Percentiles rank a stretch among this genome's conserved stretches.
phyloP scores from a whole-genome alignment of 2,797 vertebrate genomes.

The Cuculus canorus region DNA sequence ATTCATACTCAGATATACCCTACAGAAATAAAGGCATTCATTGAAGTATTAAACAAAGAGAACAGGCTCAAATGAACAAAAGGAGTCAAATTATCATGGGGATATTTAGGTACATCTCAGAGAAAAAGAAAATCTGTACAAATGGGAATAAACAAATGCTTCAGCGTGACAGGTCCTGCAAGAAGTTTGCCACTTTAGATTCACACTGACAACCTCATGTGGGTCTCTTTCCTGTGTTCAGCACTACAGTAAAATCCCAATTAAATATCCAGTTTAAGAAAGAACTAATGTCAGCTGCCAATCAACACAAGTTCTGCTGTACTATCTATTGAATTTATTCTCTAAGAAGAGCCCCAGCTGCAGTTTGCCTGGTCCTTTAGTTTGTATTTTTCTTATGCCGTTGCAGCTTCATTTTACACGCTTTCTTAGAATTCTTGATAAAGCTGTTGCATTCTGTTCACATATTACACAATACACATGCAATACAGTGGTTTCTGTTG shows the following conservation, averaged over 20 bases:
- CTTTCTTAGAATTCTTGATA: background rate
- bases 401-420: background rate
- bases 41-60: background rate
- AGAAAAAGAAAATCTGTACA: background rate
- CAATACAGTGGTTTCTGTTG: background rate
- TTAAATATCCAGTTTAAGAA: constrained; percentile 12
- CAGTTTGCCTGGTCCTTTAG: background rate
- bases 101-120: background rate
- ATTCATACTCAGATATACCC: background rate
- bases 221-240: background rate
- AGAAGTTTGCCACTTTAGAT: background rate
- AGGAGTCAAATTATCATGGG: background rate
- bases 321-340: background rate
- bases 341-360: background rate
- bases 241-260: background rate
- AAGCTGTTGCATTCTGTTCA: background rate
- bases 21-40: background rate
- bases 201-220: rapidly evolving
- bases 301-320: background rate
- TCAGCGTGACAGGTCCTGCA: background rate
- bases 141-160: constrained; percentile 10
- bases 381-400: background rate
- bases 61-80: background rate
- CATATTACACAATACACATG: background rate
- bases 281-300: constrained; percentile 6